Base-by-base conservation (phyloP, 1,140 invertebrate genomes). In the Drosophila tsacasi region DNA sequence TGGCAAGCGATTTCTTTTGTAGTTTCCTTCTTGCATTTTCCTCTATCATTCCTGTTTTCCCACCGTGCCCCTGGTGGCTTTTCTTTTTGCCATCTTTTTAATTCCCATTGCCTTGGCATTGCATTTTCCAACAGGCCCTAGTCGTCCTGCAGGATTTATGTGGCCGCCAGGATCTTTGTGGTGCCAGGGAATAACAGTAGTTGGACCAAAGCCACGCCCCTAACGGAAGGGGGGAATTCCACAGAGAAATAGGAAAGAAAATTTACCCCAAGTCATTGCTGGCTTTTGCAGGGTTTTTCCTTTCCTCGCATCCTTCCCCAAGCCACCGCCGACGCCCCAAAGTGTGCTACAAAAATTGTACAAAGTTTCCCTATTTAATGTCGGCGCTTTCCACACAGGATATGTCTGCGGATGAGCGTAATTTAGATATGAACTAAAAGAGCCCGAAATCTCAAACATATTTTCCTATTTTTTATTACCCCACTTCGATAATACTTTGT, bases 391-490 rank as follows among this genome's bases (percentile, higher is more conserved):
- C 62, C 57, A 65, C 57, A 69, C 60, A 44, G 69, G 67, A 79
- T 79, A 78, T 78, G 75, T 63, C 59, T 52, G 30, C 71, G 79
- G 79, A 81, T 80, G 77, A 80, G 79, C 79, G 63, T 81, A 80
- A 81, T 81, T 81, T 81, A 81, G 79, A 81, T 81, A 81, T 75
- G 63, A 69, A 47, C 42, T 35, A 5, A 63, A 64, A 68, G 49
- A 46, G 39, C 35, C 54, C 60, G 46, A 67, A 81, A 81, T 81
- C 76, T 79, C 73, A 64, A 81, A 58, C 69, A 81, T 81, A 81
- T 81, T 81, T 81, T 79, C 77, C 71, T 68, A 69, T 81, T 81
- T 81, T 79, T 80, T 64, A 80, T 79, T 73, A 64, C 68, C 50
- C 23, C 30, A 73, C 61, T 50, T 61, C 68, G 67, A 73, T 76